A percentile compares a stretch with the other conserved stretches of the same genome.
Conservation (phyloP, 2,113 vertebrate genomes). For the Emydura subglobosa region DNA sequence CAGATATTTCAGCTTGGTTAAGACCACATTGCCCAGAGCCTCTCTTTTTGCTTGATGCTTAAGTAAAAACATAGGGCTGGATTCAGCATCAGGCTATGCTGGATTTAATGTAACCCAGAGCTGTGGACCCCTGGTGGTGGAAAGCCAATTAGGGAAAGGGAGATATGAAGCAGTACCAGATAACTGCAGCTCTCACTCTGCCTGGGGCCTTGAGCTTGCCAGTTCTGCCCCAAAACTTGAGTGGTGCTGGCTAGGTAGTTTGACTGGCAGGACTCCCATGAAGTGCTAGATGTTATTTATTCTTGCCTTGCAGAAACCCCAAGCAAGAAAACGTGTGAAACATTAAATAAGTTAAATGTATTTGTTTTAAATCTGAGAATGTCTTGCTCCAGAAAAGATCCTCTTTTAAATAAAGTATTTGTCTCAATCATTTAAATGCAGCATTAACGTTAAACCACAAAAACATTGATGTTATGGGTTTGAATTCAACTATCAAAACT, state of each 20-base stretch:
- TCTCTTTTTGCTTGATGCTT: no score
- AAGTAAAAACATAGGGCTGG: no score
- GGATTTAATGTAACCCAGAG: neutral
- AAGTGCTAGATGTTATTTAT: neutral
- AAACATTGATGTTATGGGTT: neutral
- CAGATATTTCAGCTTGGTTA: no score
- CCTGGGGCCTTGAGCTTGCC: no score
- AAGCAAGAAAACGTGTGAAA: neutral
- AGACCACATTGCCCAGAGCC: no score
- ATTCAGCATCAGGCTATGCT: neutral
- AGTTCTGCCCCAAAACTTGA: neutral
- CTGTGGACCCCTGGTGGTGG: neutral
- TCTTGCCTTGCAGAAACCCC: neutral
- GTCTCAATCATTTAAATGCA: neutral
- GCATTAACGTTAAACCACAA: neutral
- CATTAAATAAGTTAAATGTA: neutral
- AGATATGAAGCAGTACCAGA: neutral
- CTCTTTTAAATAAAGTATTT: neutral
- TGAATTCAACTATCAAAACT: neutral
- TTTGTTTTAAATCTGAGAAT: neutral
- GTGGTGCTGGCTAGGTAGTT: neutral
- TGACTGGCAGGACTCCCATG: neutral
- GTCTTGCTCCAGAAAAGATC: neutral
- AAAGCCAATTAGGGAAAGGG: neutral
- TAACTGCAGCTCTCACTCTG: neutral